phyloP scores from a whole-genome alignment of 2,797 vertebrate genomes.

The Danionella dracula region DNA sequence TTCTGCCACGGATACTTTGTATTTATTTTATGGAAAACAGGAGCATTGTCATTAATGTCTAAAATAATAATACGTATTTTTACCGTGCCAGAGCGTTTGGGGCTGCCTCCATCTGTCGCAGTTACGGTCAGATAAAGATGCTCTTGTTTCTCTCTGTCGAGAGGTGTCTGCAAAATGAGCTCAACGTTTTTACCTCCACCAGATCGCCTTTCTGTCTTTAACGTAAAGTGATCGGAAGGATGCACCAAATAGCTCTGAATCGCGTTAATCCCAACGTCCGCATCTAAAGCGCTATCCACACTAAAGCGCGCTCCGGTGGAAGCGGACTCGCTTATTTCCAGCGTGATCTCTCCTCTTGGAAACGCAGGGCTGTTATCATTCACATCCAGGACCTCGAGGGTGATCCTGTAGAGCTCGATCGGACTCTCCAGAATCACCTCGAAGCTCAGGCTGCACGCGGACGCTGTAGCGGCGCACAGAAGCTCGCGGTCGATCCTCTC shows the following conservation, averaged over 20 bases:
- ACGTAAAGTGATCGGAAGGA: constrained; percentile 52
- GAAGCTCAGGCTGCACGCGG: constrained; percentile 76
- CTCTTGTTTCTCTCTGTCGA: constrained; percentile 62
- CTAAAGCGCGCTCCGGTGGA: constrained; percentile 56
- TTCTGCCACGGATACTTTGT: constrained; percentile 39
- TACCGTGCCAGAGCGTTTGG: constrained; percentile 59
- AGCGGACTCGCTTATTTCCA: constrained; percentile 65
- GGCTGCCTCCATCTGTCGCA: constrained; percentile 61
- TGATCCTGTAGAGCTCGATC: constrained; percentile 73
- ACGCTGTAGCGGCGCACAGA: constrained; percentile 67
- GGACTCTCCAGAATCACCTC: constrained; percentile 79
- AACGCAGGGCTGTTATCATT: constrained; percentile 59
- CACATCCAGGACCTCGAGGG: constrained; percentile 64
- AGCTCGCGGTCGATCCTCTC: constrained; percentile 79
- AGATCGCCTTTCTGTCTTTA: constrained; percentile 39
- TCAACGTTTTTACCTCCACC: constrained; percentile 52
- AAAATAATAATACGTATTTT: constrained; percentile 56
- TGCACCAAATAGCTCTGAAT: constrained; percentile 52
- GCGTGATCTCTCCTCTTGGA: constrained; percentile 32
- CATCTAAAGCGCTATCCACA: constrained; percentile 62
- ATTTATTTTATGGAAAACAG: constrained; percentile 51
- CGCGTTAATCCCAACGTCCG: constrained; percentile 64
- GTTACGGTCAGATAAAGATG: constrained; percentile 52
- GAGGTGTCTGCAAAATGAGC: constrained; percentile 60
- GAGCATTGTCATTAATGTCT: constrained; percentile 61